Evolutionary conservation across 2,797 vertebrate species (phyloP).

Genomic region (Neosalanx taihuensis): DNA sequence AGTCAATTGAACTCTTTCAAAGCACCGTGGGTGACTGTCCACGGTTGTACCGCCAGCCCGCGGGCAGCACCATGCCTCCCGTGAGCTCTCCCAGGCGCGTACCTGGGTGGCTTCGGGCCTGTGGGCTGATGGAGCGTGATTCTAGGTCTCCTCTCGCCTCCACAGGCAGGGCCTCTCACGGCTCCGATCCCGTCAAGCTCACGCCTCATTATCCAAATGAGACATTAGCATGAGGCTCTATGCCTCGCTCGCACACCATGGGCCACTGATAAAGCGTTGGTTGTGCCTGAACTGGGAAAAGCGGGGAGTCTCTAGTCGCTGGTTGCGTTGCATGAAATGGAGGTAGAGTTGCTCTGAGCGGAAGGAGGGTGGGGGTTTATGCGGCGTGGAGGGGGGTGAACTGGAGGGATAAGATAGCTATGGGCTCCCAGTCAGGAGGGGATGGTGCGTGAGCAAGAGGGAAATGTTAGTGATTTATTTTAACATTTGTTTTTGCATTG

Average conservation of each 20-base stretch:
- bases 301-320: constrained; percentile 34
- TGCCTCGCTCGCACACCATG: constrained; percentile 29
- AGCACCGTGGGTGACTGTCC: constrained; percentile 16
- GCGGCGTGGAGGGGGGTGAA: background rate
- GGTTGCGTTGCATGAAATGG: constrained; percentile 44
- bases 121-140: constrained; percentile 34
- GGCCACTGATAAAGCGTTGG: constrained; percentile 45
- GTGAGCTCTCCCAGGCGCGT: constrained; percentile 32
- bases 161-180: constrained; percentile 44
- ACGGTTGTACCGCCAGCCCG: background rate
- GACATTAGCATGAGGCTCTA: constrained; percentile 63
- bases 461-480: constrained; percentile 66
- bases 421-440: constrained; percentile 54
- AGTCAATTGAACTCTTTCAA: constrained; percentile 33
- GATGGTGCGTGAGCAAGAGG: constrained; percentile 52
- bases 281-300: constrained; percentile 39
- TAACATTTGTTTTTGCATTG: constrained; percentile 67
- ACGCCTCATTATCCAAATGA: constrained; percentile 76
- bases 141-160: constrained; percentile 36
- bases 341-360: constrained; percentile 28
- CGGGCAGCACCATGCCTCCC: constrained; percentile 20
- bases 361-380: constrained; percentile 1
- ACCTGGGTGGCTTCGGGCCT: constrained; percentile 27
- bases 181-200: constrained; percentile 57
- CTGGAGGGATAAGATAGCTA: background rate